Percentiles rank a stretch among this genome's conserved stretches.
Conservation (phyloP, 2,888 invertebrate species). For the Zeuzera pyrina region DNA sequence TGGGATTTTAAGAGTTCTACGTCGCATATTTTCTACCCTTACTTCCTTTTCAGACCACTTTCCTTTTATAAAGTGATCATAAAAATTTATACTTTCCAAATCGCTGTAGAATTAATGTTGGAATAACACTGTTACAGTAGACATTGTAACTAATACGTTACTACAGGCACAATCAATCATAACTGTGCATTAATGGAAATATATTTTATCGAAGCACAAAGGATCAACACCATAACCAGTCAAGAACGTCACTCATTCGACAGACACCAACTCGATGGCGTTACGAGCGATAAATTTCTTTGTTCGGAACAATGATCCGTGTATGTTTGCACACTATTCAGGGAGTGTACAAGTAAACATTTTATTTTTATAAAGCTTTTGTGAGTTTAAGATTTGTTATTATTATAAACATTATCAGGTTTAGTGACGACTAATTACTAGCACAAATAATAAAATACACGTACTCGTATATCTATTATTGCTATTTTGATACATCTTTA, state of each 20-base stretch:
- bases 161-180: conserved; percentile 27
- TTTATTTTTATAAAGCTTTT: too few species aligned
- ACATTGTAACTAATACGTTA: conserved; percentile 11
- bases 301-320: too few species aligned
- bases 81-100: not conserved
- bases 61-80: not conserved
- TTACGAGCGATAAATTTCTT: conserved; percentile 14
- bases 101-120: not conserved
- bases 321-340: too few species aligned
- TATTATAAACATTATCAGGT: too few species aligned
- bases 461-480: too few species aligned
- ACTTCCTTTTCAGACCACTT: conserved; percentile 8
- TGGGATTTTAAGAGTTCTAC: conserved; percentile 16
- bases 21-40: conserved; percentile 14
- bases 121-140: not conserved
- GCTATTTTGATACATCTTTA: too few species aligned
- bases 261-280: conserved; percentile 2
- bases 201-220: conserved; percentile 28
- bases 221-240: conserved; percentile 21
- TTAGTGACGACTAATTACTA: too few species aligned
- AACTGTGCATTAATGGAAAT: conserved; percentile 24
- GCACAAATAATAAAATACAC: too few species aligned
- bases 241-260: conserved; percentile 17
- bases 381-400: too few species aligned
- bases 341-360: too few species aligned